A percentile compares a stretch with the other conserved stretches of the same genome.
These are phyloP conservation scores for Apis dorsata DNA, from an alignment of 1,140 invertebrate genomes.

Conservation along the genomic window DNA sequence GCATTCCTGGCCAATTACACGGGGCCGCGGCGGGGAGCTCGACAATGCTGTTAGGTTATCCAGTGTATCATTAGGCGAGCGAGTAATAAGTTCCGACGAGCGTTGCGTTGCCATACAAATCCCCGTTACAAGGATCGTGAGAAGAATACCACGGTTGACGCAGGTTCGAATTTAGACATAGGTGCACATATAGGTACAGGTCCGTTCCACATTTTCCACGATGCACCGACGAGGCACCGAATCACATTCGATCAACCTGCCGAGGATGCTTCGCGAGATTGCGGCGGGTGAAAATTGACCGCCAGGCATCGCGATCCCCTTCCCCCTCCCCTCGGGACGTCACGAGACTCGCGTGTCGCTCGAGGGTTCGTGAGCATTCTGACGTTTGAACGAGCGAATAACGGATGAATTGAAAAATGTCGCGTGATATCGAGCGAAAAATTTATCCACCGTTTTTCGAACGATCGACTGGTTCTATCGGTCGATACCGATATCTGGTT, in stretches of 20 bases:
- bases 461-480: no score
- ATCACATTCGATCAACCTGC: not conserved
- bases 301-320: no score
- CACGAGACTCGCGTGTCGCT: no score
- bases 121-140: conserved; percentile 17
- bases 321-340: no score
- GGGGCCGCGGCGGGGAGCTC: not conserved
- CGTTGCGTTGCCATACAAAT: conserved; percentile 24
- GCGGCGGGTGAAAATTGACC: not conserved
- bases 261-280: not conserved
- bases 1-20: conserved; percentile 12
- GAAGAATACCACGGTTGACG: conserved; percentile 7
- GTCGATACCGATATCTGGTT: no score
- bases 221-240: not conserved
- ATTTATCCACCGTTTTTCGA: no score
- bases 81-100: conserved; percentile 20
- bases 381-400: no score
- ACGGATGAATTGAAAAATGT: no score
- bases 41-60: not conserved
- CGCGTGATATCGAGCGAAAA: no score
- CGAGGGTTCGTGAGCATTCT: no score
- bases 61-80: conserved; percentile 30
- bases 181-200: not conserved
- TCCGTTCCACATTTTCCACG: not conserved
- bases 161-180: not conserved